phyloP scores from a whole-genome alignment of 2,888 invertebrate species.

The Philereme vetulata region DNA sequence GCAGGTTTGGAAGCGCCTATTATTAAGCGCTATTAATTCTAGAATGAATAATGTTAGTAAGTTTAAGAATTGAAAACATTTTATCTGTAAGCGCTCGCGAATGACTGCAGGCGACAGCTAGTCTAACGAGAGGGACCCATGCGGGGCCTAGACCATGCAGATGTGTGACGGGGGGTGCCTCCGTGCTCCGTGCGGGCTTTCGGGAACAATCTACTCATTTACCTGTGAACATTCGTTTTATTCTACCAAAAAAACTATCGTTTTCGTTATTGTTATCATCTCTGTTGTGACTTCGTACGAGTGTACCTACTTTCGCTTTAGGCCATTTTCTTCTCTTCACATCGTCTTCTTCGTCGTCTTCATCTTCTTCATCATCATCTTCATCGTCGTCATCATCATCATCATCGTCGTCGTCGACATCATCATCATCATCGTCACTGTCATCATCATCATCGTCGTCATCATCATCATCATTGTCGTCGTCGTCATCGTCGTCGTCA shows the following conservation, averaged over 20 bases:
- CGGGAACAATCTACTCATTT: slow-evolving; percentile 70
- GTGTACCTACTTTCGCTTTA: slow-evolving; percentile 50
- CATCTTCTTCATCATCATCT: slow-evolving; percentile 52
- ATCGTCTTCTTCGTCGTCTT: slow-evolving; percentile 73
- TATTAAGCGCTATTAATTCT: slow-evolving; percentile 76
- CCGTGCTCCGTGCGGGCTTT: slow-evolving; percentile 66
- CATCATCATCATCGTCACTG: slow-evolving; percentile 64
- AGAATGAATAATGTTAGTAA: slow-evolving; percentile 79
- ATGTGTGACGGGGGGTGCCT: slow-evolving; percentile 63
- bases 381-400: slow-evolving; percentile 72
- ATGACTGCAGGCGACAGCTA: slow-evolving; percentile 88
- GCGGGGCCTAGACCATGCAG: slow-evolving; percentile 79
- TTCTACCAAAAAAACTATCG: slow-evolving; percentile 77
- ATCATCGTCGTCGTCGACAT: slow-evolving; percentile 60
- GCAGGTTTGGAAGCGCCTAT: slow-evolving; percentile 68
- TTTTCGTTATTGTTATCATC: slow-evolving; percentile 81
- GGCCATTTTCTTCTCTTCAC: slow-evolving; percentile 59
- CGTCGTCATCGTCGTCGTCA: slow-evolving; percentile 59
- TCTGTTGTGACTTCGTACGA: slow-evolving; percentile 50
- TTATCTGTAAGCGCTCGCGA: slow-evolving; percentile 81
- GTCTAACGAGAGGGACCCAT: slow-evolving; percentile 67
- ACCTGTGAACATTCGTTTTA: slow-evolving; percentile 82
- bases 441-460: slow-evolving; percentile 58
- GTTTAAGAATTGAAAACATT: slow-evolving; percentile 76
- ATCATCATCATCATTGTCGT: slow-evolving; percentile 69